Evolutionary conservation across 2,797 vertebrate species (phyloP), one percentile per base, ranked within the genome.

Genomic region (Parauchenoglanis punctatus): DNA sequence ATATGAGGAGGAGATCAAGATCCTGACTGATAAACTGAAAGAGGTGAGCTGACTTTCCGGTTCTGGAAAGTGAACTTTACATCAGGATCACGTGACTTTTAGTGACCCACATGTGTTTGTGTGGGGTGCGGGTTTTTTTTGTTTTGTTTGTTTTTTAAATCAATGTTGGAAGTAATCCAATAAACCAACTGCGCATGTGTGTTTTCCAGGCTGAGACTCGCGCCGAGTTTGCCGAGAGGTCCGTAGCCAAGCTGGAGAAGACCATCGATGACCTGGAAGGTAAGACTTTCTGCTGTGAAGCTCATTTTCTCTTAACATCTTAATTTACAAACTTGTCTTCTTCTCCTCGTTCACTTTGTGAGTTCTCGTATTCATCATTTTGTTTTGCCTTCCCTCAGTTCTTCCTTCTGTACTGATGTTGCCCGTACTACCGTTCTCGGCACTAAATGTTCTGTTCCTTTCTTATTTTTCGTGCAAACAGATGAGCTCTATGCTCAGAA

Each of bases 191-290:
- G 18, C 23, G 73, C 52, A 25, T 52, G 52, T 23, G 18, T 80
- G 2, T 3, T 4, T 40, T 13, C 44, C 88, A 99, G 98, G 98
- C 98, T 0, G 98, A 99, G 94, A 99, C 98, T 31, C 94, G 98
- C 83, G 98, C 98, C 0, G 98, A 99, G 91, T 99, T 99, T 90
- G 97, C 98, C 1, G 98, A 99, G 87, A 97, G 98, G 89, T 99
- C 98, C 11, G 98, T 99, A 90, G 98, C 97, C 92, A 99, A 99
- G 91, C 95, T 99, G 95, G 98, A 99, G 95, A 99, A 99, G 95
- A 98, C 97, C 8, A 98, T 99, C 77, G 98, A 99, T 92, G 98
- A 99, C 85, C 94, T 99, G 94, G 98, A 99, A 97, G 98, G 98
- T 99, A 97, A 54, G 86, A 18, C 11, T 12, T 58, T 88, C 63